Conservation (phyloP, 2,888 invertebrate species). For the Liopterus haemorrhoidalis region DNA sequence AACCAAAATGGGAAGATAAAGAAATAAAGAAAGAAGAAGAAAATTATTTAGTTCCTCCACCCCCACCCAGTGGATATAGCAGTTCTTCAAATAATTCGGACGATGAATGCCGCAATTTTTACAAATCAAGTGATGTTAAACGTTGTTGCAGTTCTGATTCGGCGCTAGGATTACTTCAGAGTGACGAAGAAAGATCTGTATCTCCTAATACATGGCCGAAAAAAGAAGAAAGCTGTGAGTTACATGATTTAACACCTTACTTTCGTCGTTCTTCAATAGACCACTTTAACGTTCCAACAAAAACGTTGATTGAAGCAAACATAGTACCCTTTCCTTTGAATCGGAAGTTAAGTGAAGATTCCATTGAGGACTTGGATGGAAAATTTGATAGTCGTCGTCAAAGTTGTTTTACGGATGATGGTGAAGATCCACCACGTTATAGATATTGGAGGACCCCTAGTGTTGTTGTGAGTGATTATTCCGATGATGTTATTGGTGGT, state of each 20-base stretch:
- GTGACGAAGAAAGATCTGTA: conserved; percentile 45
- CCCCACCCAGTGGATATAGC: conserved; percentile 43
- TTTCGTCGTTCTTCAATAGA: conserved; percentile 43
- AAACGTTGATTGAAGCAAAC: conserved; percentile 54
- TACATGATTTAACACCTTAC: too few relatives aligned
- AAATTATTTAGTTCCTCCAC: conserved; percentile 35
- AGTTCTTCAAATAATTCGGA: conserved; percentile 43
- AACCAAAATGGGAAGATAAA: neutral
- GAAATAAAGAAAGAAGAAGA: conserved; percentile 23
- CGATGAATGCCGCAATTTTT: conserved; percentile 38
- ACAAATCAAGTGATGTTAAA: conserved; percentile 37
- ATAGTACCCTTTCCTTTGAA: conserved; percentile 49
- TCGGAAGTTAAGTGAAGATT: conserved; percentile 46
- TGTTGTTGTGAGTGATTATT: conserved; percentile 82
- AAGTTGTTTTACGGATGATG: conserved; percentile 49
- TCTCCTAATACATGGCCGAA: conserved; percentile 13
- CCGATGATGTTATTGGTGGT: conserved; percentile 60
- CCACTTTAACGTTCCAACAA: conserved; percentile 43
- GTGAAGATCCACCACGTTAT: conserved; percentile 45
- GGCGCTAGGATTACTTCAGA: conserved; percentile 45
- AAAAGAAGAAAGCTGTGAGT: conserved; percentile 1
- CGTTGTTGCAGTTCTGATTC: conserved; percentile 51
- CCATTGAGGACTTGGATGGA: conserved; percentile 26
- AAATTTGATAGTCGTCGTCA: conserved; percentile 46
- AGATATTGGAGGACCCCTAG: conserved; percentile 75